A percentile compares a stretch with the other conserved stretches of the same genome.
These are phyloP conservation scores for Chrysolina americana DNA, from an alignment of 2,888 invertebrate species.

Conservation along the genomic window DNA sequence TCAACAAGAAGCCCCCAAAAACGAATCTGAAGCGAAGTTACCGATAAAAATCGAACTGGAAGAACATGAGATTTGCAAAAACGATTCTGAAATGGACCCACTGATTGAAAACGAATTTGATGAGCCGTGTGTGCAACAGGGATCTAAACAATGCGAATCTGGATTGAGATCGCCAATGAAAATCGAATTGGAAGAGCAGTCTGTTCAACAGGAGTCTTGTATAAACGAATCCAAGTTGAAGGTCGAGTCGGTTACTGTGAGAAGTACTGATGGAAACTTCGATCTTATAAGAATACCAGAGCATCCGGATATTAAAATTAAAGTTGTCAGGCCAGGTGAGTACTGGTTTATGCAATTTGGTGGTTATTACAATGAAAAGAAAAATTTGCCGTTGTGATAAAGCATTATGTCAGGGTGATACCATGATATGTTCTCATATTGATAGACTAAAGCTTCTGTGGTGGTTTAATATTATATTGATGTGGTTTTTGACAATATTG, in stretches of 20 bases:
- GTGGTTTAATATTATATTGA: no score
- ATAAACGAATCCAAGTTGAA: conserved; percentile 19
- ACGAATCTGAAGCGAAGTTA: conserved; percentile 14
- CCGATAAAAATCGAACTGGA: not conserved
- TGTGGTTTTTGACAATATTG: no score
- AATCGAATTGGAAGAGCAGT: not conserved
- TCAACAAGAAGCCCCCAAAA: not conserved
- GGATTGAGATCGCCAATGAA: conserved; percentile 3
- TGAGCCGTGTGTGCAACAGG: not conserved
- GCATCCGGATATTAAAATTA: conserved; percentile 46
- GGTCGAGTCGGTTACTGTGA: no score
- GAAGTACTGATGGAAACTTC: conserved; percentile 21
- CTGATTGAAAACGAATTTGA: not conserved
- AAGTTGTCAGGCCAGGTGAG: conserved; percentile 47
- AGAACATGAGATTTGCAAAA: not conserved
- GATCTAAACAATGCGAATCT: not conserved
- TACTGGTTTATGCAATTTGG: not conserved
- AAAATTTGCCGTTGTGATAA: no score
- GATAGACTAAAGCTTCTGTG: no score
- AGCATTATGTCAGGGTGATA: no score
- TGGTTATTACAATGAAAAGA: no score
- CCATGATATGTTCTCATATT: no score
- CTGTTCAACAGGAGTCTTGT: not conserved
- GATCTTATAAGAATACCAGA: conserved; percentile 46
- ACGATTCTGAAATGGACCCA: not conserved